Percentiles rank a stretch among this genome's conserved stretches.
phyloP scores from a whole-genome alignment of 2,797 vertebrate species.

The Hypotaenidia philippensis region DNA sequence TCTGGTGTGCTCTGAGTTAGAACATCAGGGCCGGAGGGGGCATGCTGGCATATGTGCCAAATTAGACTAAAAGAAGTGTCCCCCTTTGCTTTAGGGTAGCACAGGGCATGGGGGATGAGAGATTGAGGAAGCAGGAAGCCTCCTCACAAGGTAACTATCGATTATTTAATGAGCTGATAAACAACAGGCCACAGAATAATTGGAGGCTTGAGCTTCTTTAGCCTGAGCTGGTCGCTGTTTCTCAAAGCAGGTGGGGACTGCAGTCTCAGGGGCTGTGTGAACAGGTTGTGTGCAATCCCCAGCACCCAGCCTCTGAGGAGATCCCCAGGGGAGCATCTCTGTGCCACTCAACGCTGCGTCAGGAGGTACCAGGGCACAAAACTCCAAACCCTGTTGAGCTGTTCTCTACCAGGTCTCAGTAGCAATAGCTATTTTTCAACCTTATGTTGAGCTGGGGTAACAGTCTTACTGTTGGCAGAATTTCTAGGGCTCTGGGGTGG shows the following conservation, averaged over 20 bases:
- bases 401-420: neutral
- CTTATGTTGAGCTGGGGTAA: neutral
- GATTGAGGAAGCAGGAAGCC: neutral
- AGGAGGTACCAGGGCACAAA: neutral
- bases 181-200: neutral
- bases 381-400: neutral
- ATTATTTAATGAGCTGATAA: slow-evolving; percentile 41
- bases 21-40: neutral
- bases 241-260: neutral
- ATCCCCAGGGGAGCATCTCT: neutral
- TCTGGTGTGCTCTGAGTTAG: neutral
- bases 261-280: rapidly evolving
- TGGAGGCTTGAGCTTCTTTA: neutral
- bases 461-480: neutral
- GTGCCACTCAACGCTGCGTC: rapidly evolving
- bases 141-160: neutral
- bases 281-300: no score
- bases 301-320: rapidly evolving
- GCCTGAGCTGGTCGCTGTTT: neutral
- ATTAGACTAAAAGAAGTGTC: neutral
- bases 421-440: neutral
- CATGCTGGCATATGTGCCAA: neutral
- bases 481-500: neutral
- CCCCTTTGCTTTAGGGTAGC: neutral
- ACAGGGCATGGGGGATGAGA: neutral